Evolutionary conservation across 2,113 vertebrate species (phyloP), one percentile per base, ranked within the genome.

Genomic region (Himantopus leucocephalus): DNA sequence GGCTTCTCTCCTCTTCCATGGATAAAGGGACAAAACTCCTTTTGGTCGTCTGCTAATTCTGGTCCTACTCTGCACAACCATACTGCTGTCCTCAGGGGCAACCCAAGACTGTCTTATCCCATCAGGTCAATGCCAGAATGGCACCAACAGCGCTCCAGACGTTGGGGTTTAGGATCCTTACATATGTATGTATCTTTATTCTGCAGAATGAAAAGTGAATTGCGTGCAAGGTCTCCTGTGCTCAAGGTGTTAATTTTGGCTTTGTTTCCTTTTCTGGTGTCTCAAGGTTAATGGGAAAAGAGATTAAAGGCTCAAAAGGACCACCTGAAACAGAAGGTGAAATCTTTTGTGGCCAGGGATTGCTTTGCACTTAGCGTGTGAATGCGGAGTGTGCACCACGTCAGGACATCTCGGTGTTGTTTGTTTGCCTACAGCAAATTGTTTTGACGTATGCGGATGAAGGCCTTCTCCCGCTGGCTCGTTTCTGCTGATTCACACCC

Each of bases 401-500:
- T 34, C 66, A 62, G 81, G 81, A 82, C 79, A 56, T 23, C 53
- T 78, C 47, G 0, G 0, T 11, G 56, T 0, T 84, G 83, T 62
- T 91, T 85, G 58, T 79, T 83, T 96, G 87, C 84, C 89, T 32
- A 8, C 18, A 17, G 81, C 3, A 2, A 58, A 73, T 60, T 55
- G 34, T 6, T 84, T 63, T 80, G 91, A 82, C 0, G 1, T 73
- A 73, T 16, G 84, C 5, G 34, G 84, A 26, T 79, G 85, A 90
- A 89, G 91, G 71, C 62, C 41, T 85, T 81, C 86, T 89, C 92
- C 80, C 76, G 91, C 86, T 85, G 95, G 58, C 62, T 85, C 41
- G 1, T 37, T 75, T 70, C 96, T 97, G 95, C 95, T 92, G 89
- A 96, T 93, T 95, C 91, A 97, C 89, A 70, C 85, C 48, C 48